Percentiles rank a stretch among this genome's conserved stretches.
Conservation (phyloP, 2,797 vertebrate genomes). For the Enteromius argenteus region DNA sequence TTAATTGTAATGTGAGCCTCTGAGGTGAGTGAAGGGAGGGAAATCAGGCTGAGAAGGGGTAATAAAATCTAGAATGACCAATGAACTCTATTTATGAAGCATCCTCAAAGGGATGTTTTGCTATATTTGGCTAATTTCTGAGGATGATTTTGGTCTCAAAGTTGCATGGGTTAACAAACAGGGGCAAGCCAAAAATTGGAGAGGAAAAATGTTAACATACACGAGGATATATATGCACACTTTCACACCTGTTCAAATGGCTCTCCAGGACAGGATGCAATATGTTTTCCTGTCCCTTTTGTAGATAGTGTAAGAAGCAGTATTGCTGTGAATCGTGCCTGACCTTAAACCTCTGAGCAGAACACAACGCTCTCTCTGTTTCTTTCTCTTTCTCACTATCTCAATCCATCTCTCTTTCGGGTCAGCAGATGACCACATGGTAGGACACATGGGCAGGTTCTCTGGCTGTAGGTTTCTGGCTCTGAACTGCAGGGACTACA, state of each 20-base stretch:
- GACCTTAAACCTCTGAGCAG: conserved; percentile 18
- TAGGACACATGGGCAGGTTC: conserved; percentile 19
- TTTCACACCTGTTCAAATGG: conserved; percentile 23
- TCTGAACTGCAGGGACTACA: conserved; percentile 48
- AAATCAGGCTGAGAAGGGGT: neutral
- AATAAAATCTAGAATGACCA: conserved; percentile 11
- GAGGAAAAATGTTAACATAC: neutral
- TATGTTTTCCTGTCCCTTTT: conserved; percentile 37
- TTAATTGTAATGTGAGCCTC: conserved; percentile 55
- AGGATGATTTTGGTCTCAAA: neutral
- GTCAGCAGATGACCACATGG: conserved; percentile 39
- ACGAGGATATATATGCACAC: neutral
- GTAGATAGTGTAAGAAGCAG: conserved; percentile 35
- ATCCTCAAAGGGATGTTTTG: neutral
- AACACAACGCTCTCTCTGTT: neutral
- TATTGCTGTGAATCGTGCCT: conserved; percentile 37
- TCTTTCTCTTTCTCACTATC: conserved; percentile 7
- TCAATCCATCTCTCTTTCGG: conserved; percentile 5
- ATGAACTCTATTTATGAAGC: conserved; percentile 12
- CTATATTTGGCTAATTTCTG: neutral
- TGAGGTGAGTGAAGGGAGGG: neutral
- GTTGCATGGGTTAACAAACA: neutral
- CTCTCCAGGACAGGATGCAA: conserved; percentile 30
- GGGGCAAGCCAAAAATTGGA: neutral
- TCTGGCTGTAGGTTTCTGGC: conserved; percentile 49